Conservation (phyloP, 1,140 invertebrate genomes). For the Hylyphantes graminicola region DNA sequence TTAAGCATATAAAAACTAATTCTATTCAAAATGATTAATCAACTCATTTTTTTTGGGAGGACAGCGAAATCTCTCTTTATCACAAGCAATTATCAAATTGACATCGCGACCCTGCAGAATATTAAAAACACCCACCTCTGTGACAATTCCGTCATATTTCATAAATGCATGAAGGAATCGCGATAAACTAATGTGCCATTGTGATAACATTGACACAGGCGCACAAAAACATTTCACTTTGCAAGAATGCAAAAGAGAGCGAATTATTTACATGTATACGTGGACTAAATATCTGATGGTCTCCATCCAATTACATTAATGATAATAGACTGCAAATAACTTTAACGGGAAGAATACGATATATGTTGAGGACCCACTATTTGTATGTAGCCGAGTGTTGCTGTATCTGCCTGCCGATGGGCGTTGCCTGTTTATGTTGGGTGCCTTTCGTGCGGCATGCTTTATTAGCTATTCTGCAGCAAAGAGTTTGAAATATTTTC, state of each 20-base stretch:
- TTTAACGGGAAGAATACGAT: neutral
- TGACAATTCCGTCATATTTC: too few species aligned
- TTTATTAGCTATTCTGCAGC: slow-evolving; percentile 33
- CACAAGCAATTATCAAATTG: too few species aligned
- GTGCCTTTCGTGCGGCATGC: neutral
- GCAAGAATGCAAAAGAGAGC: neutral
- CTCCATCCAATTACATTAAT: slow-evolving; percentile 44
- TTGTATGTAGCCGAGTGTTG: neutral
- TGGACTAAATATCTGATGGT: slow-evolving; percentile 20
- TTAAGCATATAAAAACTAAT: too few species aligned
- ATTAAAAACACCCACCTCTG: too few species aligned
- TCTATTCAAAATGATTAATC: too few species aligned
- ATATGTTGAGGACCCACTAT: neutral
- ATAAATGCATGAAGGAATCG: too few species aligned
- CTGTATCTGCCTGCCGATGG: slow-evolving; percentile 6
- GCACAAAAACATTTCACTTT: neutral
- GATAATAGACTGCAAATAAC: slow-evolving; percentile 41
- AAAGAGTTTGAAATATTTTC: slow-evolving; percentile 1
- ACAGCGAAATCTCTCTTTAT: too few species aligned
- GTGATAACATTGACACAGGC: neutral
- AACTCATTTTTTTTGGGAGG: too few species aligned
- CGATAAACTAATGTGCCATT: neutral
- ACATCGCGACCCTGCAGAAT: too few species aligned
- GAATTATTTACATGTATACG: slow-evolving; percentile 38
- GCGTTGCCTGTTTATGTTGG: slow-evolving; percentile 39